These are phyloP conservation scores for Dolomedes plantarius DNA, from an alignment of 2,888 invertebrate genomes.

Conservation along the genomic window DNA sequence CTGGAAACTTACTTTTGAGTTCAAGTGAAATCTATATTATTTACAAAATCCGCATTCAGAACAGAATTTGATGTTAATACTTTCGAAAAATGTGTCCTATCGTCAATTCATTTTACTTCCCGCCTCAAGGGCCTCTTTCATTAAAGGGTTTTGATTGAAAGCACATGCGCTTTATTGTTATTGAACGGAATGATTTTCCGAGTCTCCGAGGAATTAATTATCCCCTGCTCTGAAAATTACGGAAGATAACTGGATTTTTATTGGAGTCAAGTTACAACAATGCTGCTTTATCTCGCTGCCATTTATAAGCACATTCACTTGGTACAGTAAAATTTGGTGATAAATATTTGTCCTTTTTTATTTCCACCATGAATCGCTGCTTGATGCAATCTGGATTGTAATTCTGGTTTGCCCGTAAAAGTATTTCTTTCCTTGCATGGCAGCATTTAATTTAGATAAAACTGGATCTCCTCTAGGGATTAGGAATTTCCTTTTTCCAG, in stretches of 20 bases:
- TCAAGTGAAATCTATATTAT: too few species aligned
- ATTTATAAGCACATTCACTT: not conserved
- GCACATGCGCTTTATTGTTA: not conserved
- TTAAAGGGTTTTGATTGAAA: not conserved
- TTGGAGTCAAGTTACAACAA: not conserved
- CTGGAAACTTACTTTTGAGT: too few species aligned
- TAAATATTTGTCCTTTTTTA: not conserved
- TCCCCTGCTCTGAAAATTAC: not conserved
- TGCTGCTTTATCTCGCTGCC: not conserved
- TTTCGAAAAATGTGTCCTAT: too few species aligned
- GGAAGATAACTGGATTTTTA: not conserved
- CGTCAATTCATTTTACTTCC: too few species aligned
- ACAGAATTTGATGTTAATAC: too few species aligned
- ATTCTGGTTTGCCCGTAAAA: not conserved
- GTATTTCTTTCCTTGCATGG: not conserved
- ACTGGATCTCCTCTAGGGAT: not conserved
- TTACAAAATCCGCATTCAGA: too few species aligned
- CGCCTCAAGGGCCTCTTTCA: not conserved
- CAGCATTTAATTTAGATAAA: conserved; percentile 1
- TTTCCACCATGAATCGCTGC: not conserved
- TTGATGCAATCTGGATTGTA: not conserved
- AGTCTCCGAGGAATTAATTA: not conserved
- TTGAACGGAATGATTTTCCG: not conserved
- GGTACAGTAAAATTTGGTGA: not conserved
- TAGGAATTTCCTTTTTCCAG: not conserved